Evolutionary conservation across 2,113 vertebrate genomes (phyloP), one percentile per base, ranked within the genome.

Genomic region (Tetraodon nigroviridis): DNA sequence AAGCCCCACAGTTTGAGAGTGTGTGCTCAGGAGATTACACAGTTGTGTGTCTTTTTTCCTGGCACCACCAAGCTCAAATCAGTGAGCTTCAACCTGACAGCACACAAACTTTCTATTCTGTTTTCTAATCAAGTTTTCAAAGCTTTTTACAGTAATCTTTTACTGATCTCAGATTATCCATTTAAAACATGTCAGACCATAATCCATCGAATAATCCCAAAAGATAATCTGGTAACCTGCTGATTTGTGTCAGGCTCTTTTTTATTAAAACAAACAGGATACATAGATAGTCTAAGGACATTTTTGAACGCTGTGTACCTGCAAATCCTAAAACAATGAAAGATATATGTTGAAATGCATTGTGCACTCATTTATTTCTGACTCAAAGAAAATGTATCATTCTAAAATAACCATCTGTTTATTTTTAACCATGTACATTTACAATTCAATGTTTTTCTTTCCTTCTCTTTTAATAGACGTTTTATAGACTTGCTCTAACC

Each of bases 21-120:
- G 32, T 37, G 10, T 37, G 32, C 6, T 37, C 32, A 37, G 7
- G 32, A 37, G 32, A 37, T 37, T 37, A 37, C 45, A 37, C 0
- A 15, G 48, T 13, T n/a, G 7, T 60, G 64, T 29, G 56, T 67
- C 52, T 69, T 51, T 74, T 57, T 15, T 61, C 17, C 18, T 20
- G 32, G 7, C 46, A 20, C 29, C 24, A 19, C 29, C 20, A 5
- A 69, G 64, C 69, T 60, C 24, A 20, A 53, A 65, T 52, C 53
- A 55, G 52, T 56, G 4, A 70, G 1, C 11, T 51, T 58, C 32
- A 37, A 12, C 32, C 32, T 37, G 32, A 37, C 8, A 37, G 32
- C 4, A 51, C 59, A 77, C 55, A 37, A 37, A 40, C 46, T 54
- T 49, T 44, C 21, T 61, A 32, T 63, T 57, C 48, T 20, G 17